These are phyloP conservation scores for Notamacropus eugenii DNA, from an alignment of 2,797 vertebrate genomes.

Conservation along the genomic window DNA sequence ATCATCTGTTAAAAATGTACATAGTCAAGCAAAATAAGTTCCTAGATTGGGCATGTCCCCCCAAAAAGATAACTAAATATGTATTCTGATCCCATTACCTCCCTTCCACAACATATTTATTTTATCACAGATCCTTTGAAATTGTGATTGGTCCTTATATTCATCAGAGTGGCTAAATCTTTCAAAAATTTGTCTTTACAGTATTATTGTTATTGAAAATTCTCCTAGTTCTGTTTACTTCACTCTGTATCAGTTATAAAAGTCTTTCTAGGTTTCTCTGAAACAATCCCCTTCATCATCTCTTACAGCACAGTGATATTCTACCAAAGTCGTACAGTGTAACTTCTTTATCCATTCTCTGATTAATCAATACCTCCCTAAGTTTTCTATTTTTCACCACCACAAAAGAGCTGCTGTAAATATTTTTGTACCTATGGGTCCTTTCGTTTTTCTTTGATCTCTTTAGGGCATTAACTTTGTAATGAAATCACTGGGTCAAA, in stretches of 20 bases:
- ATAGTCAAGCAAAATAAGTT: background rate
- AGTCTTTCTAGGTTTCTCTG: background rate
- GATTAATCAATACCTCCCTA: background rate
- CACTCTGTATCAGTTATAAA: background rate
- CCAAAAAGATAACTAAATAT: background rate
- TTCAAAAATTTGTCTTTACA: background rate
- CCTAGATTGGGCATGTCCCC: background rate
- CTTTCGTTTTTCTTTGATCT: background rate
- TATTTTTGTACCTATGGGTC: background rate
- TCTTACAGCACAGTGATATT: background rate
- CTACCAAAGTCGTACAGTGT: too few relatives aligned
- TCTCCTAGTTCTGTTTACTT: background rate
- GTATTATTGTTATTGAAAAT: background rate
- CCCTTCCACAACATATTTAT: background rate
- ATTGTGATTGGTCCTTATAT: background rate
- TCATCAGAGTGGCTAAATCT: background rate
- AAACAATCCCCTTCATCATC: background rate
- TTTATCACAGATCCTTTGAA: background rate
- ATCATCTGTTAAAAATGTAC: background rate
- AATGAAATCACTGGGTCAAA: background rate
- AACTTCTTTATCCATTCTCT: background rate
- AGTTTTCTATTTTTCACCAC: background rate
- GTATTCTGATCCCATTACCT: background rate
- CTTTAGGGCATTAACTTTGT: background rate
- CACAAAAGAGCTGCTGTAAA: background rate